Percentiles rank a stretch among this genome's conserved stretches.
Conservation (phyloP, 2,113 vertebrate species). For the Ammospiza caudacuta region DNA sequence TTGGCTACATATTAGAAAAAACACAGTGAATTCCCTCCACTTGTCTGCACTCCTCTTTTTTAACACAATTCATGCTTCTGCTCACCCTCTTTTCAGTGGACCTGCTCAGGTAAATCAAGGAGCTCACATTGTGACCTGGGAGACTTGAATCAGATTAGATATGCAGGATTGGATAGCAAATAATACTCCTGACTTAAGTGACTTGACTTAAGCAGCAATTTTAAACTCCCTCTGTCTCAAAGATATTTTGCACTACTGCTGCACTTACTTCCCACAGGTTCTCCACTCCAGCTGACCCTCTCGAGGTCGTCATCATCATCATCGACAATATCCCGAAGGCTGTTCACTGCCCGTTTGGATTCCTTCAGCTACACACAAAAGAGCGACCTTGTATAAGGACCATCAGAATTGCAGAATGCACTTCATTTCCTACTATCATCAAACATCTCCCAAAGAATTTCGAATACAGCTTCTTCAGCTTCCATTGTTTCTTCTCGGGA, state of each 20-base stretch:
- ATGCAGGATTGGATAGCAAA: neutral
- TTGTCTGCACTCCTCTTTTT: neutral
- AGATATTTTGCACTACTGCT: neutral
- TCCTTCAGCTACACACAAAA: conserved; percentile 84
- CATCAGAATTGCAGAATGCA: neutral
- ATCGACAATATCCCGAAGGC: conserved; percentile 83
- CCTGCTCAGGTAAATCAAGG: neutral
- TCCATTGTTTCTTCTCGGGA: neutral
- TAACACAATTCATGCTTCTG: neutral
- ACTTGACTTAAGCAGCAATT: neutral
- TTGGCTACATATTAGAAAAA: neutral
- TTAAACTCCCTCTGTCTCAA: neutral
- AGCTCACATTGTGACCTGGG: neutral
- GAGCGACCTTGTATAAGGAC: neutral
- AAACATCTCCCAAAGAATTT: neutral
- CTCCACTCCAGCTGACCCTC: conserved; percentile 95
- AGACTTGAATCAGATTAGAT: neutral
- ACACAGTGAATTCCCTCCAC: neutral
- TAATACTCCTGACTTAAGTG: neutral
- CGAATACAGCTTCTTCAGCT: neutral
- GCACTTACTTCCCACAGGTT: conserved; percentile 92
- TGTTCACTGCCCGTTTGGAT: conserved; percentile 90
- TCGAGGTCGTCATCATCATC: conserved; percentile 89
- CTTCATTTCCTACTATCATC: neutral
- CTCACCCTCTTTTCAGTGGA: neutral